phyloP scores from a whole-genome alignment of 2,113 vertebrate species.

The Rutilus rutilus region DNA sequence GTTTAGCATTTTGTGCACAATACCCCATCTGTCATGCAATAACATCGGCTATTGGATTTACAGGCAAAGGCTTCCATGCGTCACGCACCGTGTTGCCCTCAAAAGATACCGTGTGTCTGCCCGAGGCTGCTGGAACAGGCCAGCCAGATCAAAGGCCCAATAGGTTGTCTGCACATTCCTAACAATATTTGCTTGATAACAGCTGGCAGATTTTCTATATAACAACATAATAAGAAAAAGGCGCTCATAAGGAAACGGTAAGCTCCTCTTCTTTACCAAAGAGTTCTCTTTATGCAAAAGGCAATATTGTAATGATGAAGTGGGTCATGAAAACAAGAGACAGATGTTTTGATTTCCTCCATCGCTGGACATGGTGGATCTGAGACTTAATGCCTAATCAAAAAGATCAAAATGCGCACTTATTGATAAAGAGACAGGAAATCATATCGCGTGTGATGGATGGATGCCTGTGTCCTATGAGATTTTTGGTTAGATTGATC shows the following conservation, averaged over 20 bases:
- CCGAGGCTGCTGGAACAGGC: conserved; percentile 56
- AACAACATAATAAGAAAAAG: conserved; percentile 63
- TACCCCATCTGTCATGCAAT: conserved; percentile 70
- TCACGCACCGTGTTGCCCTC: conserved; percentile 63
- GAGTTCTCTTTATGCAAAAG: conserved; percentile 52
- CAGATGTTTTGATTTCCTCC: conserved; percentile 62
- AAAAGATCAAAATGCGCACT: conserved; percentile 54
- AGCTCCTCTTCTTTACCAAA: conserved; percentile 54
- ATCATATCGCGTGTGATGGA: conserved; percentile 58
- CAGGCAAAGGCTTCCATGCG: conserved; percentile 62
- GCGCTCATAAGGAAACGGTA: conserved; percentile 53
- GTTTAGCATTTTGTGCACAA: conserved; percentile 57
- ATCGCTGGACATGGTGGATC: conserved; percentile 45
- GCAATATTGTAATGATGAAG: conserved; percentile 60
- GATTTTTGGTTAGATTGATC: conserved; percentile 16
- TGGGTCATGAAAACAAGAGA: conserved; percentile 54
- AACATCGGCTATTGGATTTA: conserved; percentile 68
- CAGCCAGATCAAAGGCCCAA: conserved; percentile 68
- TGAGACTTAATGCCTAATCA: conserved; percentile 56
- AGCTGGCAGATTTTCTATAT: conserved; percentile 62
- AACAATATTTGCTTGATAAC: conserved; percentile 67
- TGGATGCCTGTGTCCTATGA: background rate
- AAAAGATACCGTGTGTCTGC: conserved; percentile 42
- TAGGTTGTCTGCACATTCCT: conserved; percentile 66
- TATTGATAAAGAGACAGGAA: conserved; percentile 56